phyloP scores from a whole-genome alignment of 2,888 invertebrate genomes.

The Carpatolechia fugitivella region DNA sequence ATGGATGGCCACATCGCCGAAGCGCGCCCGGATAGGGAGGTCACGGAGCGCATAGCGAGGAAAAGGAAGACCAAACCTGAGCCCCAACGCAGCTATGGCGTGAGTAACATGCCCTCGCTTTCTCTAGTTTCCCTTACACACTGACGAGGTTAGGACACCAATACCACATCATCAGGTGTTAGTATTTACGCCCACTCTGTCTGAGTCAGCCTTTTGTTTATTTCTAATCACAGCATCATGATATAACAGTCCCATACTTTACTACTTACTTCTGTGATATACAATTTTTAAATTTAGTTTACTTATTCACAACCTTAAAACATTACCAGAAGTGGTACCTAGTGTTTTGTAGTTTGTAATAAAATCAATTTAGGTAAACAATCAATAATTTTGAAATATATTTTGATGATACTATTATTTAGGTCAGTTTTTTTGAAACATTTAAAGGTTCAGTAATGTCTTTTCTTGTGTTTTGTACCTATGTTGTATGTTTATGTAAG shows the following conservation, averaged over 20 bases:
- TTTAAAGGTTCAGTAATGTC: too few species aligned
- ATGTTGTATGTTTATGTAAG: too few species aligned
- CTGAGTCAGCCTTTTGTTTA: slow-evolving; percentile 4
- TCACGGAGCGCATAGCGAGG: slow-evolving; percentile 73
- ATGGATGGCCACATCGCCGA: slow-evolving; percentile 92
- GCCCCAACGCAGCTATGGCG: slow-evolving; percentile 75
- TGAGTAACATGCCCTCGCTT: slow-evolving; percentile 42
- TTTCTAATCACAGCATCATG: background rate
- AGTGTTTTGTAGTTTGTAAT: too few species aligned
- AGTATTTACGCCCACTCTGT: background rate
- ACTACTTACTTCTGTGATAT: too few species aligned
- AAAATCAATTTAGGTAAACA: too few species aligned
- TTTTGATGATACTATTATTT: too few species aligned
- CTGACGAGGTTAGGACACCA: background rate
- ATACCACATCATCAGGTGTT: background rate
- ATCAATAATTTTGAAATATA: too few species aligned
- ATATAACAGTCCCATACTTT: background rate
- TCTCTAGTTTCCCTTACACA: background rate
- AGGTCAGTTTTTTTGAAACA: too few species aligned
- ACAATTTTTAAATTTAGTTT: too few species aligned
- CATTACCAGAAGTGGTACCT: too few species aligned
- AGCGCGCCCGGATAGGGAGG: slow-evolving; percentile 78
- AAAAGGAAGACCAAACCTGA: slow-evolving; percentile 78
- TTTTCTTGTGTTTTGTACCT: too few species aligned
- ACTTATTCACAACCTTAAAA: too few species aligned